A percentile compares a stretch with the other conserved stretches of the same genome.
Evolutionary conservation across 1,140 invertebrate species (phyloP).

Genomic region (Leptinotarsa lineolata): DNA sequence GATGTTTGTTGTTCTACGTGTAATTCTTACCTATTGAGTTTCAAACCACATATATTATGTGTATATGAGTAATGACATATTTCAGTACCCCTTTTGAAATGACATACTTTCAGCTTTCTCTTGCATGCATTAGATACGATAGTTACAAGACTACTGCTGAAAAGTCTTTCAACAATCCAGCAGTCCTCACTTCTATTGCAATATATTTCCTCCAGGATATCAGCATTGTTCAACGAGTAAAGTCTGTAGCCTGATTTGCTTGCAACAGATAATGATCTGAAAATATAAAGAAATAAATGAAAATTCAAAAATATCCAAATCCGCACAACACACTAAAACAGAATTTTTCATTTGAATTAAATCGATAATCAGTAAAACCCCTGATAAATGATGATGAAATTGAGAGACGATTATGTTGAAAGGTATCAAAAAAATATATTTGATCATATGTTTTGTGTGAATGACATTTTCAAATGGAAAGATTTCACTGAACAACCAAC

Average conservation of each 20-base stretch:
- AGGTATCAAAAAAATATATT: too few relatives aligned
- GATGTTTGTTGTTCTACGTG: too few relatives aligned
- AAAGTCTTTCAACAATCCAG: slow-evolving; percentile 93
- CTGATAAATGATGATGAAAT: too few relatives aligned
- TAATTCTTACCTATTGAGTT: slow-evolving; percentile 84
- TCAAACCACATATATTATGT: slow-evolving; percentile 95
- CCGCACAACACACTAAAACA: too few relatives aligned
- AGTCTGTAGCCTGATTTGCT: slow-evolving; percentile 87
- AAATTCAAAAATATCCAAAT: too few relatives aligned
- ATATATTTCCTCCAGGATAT: slow-evolving; percentile 87
- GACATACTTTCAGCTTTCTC: slow-evolving; percentile 92
- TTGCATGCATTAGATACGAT: slow-evolving; percentile 91
- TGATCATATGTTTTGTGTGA: too few relatives aligned
- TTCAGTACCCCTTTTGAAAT: slow-evolving; percentile 97
- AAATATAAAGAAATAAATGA: slow-evolving; percentile 39
- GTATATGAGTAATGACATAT: slow-evolving; percentile 99
- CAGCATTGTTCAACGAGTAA: slow-evolving; percentile 82
- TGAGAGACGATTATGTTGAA: too few relatives aligned
- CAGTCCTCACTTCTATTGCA: slow-evolving; percentile 83
- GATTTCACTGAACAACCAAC: too few relatives aligned
- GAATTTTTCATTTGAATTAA: too few relatives aligned
- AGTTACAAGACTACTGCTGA: slow-evolving; percentile 95
- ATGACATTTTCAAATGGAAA: too few relatives aligned
- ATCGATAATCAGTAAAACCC: too few relatives aligned
- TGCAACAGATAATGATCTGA: slow-evolving; percentile 89